Percentiles rank a stretch among this genome's conserved stretches.
Conservation (phyloP, 2,888 invertebrate genomes). For the Rhagium mordax region DNA sequence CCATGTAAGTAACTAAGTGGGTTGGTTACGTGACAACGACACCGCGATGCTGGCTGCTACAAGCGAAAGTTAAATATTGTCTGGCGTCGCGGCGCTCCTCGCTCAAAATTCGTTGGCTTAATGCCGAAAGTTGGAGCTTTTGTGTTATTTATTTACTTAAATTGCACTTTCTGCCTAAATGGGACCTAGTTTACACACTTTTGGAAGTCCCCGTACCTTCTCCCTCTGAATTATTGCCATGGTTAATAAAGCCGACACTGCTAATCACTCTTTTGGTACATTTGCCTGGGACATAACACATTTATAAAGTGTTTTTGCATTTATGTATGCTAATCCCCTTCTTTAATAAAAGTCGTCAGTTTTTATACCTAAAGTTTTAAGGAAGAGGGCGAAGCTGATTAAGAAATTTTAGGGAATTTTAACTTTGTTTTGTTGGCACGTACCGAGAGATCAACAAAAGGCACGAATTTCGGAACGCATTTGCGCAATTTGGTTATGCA, state of each 20-base stretch:
- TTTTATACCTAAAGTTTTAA: background rate
- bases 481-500: too few species aligned
- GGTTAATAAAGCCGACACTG: slow-evolving; percentile 13
- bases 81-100: slow-evolving; percentile 19
- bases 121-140: slow-evolving; percentile 50
- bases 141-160: slow-evolving; percentile 51
- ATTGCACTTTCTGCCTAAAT: slow-evolving; percentile 36
- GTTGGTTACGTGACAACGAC: slow-evolving; percentile 54
- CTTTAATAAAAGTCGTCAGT: background rate
- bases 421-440: background rate
- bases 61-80: slow-evolving; percentile 54
- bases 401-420: background rate
- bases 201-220: background rate
- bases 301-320: slow-evolving; percentile 18
- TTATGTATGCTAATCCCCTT: slow-evolving; percentile 1
- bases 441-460: background rate
- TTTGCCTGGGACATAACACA: background rate
- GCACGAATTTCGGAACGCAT: too few species aligned
- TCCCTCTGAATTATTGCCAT: slow-evolving; percentile 40
- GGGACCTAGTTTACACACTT: slow-evolving; percentile 30
- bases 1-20: slow-evolving; percentile 57
- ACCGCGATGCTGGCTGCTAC: slow-evolving; percentile 42
- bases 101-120: slow-evolving; percentile 40
- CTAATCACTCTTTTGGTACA: slow-evolving; percentile 25
- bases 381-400: background rate